Conservation (phyloP, 2,113 vertebrate species). For the Acanthisitta chloris region DNA sequence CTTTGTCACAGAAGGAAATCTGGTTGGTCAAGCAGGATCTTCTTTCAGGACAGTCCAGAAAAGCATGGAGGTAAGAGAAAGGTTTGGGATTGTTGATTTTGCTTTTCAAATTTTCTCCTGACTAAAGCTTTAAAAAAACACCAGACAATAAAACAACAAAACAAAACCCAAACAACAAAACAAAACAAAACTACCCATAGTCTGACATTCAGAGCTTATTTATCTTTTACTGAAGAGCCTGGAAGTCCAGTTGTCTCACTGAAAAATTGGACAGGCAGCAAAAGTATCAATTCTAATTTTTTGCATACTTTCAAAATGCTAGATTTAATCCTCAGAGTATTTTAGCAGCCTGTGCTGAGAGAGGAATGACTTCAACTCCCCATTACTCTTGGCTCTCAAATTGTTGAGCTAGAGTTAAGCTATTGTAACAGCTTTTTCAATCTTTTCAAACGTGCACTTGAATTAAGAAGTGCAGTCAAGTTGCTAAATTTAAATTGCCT, state of each 20-base stretch:
- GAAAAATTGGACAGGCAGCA: background rate
- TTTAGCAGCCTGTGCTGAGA: background rate
- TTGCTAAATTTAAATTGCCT: constrained; percentile 63
- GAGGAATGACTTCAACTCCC: background rate
- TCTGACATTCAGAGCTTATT: background rate
- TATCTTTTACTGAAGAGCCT: background rate
- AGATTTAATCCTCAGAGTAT: constrained; percentile 1
- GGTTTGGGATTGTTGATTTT: background rate
- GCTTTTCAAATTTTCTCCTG: background rate
- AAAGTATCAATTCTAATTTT: background rate
- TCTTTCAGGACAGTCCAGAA: background rate
- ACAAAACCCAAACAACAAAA: background rate
- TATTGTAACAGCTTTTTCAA: constrained; percentile 50
- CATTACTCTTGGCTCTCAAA: constrained; percentile 1
- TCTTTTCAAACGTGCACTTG: constrained; percentile 49
- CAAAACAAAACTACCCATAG: background rate
- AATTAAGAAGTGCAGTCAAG: constrained; percentile 62
- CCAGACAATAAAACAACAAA: background rate
- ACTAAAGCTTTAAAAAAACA: background rate
- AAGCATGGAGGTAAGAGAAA: background rate
- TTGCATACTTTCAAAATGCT: background rate
- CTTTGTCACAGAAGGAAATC: too few relatives aligned
- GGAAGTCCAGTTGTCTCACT: background rate
- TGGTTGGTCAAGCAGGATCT: too few relatives aligned
- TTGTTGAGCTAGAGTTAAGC: constrained; percentile 9